Evolutionary conservation across 2,888 invertebrate species (phyloP).

Genomic region (Himalopsyche japonica): DNA sequence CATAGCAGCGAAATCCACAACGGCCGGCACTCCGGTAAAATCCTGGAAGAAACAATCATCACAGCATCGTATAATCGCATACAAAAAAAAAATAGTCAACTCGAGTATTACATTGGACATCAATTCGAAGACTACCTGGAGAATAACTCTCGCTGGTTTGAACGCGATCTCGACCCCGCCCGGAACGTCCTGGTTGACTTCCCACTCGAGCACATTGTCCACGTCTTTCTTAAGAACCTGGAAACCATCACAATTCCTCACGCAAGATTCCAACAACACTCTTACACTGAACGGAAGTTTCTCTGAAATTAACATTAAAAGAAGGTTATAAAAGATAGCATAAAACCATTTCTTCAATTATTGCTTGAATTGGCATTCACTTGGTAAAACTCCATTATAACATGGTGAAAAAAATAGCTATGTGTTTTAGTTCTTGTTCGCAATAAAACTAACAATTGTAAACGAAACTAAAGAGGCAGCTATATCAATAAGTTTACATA

Average conservation of each 20-base stretch:
- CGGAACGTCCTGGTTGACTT: constrained; percentile 67
- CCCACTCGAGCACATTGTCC: constrained; percentile 86
- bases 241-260: constrained; percentile 95
- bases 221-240: constrained; percentile 87
- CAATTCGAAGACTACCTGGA: constrained; percentile 70
- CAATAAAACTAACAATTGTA: too few relatives aligned
- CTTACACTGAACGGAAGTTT: constrained; percentile 90
- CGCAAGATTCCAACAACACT: constrained; percentile 91
- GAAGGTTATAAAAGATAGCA: too few relatives aligned
- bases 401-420: too few relatives aligned
- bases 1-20: constrained; percentile 99
- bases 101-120: too few relatives aligned
- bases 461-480: too few relatives aligned
- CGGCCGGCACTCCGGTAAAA: constrained; percentile 95
- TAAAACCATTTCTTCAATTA: too few relatives aligned
- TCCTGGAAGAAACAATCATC: constrained; percentile 60
- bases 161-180: constrained; percentile 91
- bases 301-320: constrained; percentile 55
- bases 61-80: too few relatives aligned
- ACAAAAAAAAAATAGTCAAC: too few relatives aligned
- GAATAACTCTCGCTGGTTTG: constrained; percentile 92
- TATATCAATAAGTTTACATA: too few relatives aligned
- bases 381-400: too few relatives aligned
- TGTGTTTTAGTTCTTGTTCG: too few relatives aligned
- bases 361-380: too few relatives aligned